Evolutionary conservation across 2,113 vertebrate genomes (phyloP).

Genomic region (Embiotoca jacksoni): DNA sequence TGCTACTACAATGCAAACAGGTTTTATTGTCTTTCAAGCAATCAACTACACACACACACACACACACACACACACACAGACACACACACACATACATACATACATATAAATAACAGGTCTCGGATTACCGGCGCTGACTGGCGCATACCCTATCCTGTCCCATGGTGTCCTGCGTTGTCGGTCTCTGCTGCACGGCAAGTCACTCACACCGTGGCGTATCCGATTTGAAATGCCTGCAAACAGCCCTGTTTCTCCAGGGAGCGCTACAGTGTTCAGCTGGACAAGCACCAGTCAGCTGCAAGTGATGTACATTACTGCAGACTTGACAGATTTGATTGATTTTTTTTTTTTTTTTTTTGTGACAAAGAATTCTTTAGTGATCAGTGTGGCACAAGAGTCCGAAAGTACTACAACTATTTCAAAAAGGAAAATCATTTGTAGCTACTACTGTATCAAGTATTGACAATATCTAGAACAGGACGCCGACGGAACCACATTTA

Average conservation of each 20-base stretch:
- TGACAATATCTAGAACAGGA: background rate
- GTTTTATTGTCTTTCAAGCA: too few relatives aligned
- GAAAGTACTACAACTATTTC: too few relatives aligned
- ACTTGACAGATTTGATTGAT: background rate
- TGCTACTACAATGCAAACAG: too few relatives aligned
- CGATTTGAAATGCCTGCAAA: conserved; percentile 25
- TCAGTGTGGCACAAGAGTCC: too few relatives aligned
- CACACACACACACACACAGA: too few relatives aligned
- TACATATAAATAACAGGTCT: background rate
- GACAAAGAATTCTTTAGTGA: too few relatives aligned
- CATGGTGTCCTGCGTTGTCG: conserved; percentile 11
- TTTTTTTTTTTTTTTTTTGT: too few relatives aligned
- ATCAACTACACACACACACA: too few relatives aligned
- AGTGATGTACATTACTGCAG: background rate
- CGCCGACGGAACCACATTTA: conserved; percentile 1
- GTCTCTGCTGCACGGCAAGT: conserved; percentile 20
- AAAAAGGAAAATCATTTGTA: too few relatives aligned
- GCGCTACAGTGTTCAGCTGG: background rate
- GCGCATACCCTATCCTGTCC: conserved; percentile 6
- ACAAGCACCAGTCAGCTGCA: background rate
- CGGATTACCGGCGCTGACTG: conserved; percentile 45
- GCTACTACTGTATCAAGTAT: background rate
- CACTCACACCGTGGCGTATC: conserved; percentile 31
- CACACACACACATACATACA: too few relatives aligned
- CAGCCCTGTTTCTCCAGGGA: conserved; percentile 6